Base-by-base conservation (phyloP, 2,113 vertebrate genomes). In the Neodontobutis hainanensis region DNA sequence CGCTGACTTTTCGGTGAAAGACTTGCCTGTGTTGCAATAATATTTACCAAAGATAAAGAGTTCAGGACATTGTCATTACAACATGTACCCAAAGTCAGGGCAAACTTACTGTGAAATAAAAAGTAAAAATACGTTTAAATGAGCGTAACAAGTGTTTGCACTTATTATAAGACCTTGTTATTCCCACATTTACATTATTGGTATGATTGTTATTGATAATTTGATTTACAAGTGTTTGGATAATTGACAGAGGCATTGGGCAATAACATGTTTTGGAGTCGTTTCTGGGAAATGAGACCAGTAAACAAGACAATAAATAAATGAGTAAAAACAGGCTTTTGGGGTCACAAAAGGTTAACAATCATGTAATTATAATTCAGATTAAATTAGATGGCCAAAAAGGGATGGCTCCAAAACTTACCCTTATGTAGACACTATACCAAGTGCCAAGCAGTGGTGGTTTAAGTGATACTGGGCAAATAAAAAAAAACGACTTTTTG, bases 1-100 rank as follows among this genome's bases (percentile, higher is more conserved):
- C 81, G 81, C 52, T 56, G 84, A 82, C 79, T 81, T 32, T 51
- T 64, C 77, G 79, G 80, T 77, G 61, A 72, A 86, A 85, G 66
- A 70, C 75, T 76, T 70, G n/a, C n/a, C n/a, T n/a, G 73, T 90
- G 83, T 70, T 67, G 86, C 46, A 88, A 90, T 74, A 38, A 2
- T 92, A 73, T 93, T 92, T 92, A 83, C 75, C n/a, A 10, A 55
- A 87, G 89, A 92, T 87, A 86, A 83, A 69, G 69, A 43, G 87
- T 91, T 82, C 89, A 51, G 55, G 80, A 68, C 15, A 46, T 62
- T 69, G 49, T 32, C 48, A 55, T 71, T 65, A 75, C 11, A 52
- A 75, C 70, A 71, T 86, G 80, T 85, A 81, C 83, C 75, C 68
- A 74, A 44, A 48, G 71, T 63, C 51, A 36, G 32, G 32, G 50